phyloP scores from a whole-genome alignment of 2,113 vertebrate species.

The Festucalex cinctus region DNA sequence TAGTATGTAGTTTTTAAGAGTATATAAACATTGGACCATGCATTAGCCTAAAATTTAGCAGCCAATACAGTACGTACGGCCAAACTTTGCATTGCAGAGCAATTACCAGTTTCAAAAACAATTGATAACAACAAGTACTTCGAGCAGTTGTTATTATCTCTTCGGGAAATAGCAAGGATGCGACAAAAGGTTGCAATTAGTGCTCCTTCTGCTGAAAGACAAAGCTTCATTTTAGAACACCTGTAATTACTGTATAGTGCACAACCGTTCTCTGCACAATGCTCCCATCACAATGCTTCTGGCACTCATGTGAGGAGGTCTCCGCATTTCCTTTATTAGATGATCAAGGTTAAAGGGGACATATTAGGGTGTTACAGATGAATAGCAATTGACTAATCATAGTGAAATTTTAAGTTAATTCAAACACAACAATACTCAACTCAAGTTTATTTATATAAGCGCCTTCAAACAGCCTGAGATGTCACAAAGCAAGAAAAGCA shows the following conservation, averaged over 20 bases:
- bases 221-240: conserved; percentile 42
- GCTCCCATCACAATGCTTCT: conserved; percentile 38
- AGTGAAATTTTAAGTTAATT: too few relatives aligned
- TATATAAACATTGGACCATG: not conserved
- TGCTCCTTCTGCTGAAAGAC: conserved; percentile 50
- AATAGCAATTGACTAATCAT: not conserved
- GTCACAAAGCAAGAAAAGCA: too few relatives aligned
- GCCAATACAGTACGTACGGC: conserved; percentile 36
- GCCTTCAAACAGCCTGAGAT: too few relatives aligned
- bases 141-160: conserved; percentile 60
- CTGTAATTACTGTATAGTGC: conserved; percentile 55
- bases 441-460: too few relatives aligned
- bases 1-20: not conserved
- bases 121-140: conserved; percentile 51
- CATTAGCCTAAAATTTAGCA: conserved; percentile 22
- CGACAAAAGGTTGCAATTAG: conserved; percentile 62
- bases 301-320: conserved; percentile 34
- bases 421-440: too few relatives aligned
- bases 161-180: conserved; percentile 54
- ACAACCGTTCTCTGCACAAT: conserved; percentile 41
- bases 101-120: conserved; percentile 43
- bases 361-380: not conserved
- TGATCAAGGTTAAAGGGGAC: conserved; percentile 9
- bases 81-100: conserved; percentile 32
- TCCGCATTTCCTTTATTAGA: conserved; percentile 42